phyloP scores from a whole-genome alignment of 2,888 invertebrate genomes.

The Dolichopus griseipennis region DNA sequence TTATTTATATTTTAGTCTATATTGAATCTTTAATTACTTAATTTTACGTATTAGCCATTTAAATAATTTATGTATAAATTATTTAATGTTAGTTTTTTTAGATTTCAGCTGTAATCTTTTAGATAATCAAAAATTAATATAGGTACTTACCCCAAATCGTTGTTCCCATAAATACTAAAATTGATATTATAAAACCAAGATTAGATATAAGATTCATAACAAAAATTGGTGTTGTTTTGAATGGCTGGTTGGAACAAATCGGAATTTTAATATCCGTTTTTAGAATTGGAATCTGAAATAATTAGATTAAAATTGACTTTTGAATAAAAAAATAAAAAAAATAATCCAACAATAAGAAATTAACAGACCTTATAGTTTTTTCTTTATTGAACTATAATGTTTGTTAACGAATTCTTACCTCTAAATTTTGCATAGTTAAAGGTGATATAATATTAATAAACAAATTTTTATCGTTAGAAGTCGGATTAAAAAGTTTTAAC shows the following conservation, averaged over 20 bases:
- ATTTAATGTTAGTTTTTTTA: no score
- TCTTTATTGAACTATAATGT: conserved; percentile 13
- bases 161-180: conserved; percentile 30
- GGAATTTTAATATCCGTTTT: conserved; percentile 28
- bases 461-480: conserved; percentile 35
- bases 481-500: conserved; percentile 31
- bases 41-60: no score
- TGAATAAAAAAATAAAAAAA: not conserved
- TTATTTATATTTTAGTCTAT: no score
- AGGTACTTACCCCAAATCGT: conserved; percentile 37
- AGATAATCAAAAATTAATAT: no score
- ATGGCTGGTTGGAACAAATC: conserved; percentile 32
- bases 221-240: conserved; percentile 28
- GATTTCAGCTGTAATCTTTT: no score
- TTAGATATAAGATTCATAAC: conserved; percentile 34
- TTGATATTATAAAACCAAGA: conserved; percentile 35
- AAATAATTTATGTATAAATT: no score
- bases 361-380: not conserved
- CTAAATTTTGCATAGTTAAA: conserved; percentile 38
- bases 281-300: conserved; percentile 37
- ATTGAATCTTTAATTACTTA: no score
- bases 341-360: no score
- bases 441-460: conserved; percentile 38
- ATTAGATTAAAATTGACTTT: no score
- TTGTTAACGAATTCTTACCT: conserved; percentile 31